A percentile compares a stretch with the other conserved stretches of the same genome.
Evolutionary conservation across 2,113 vertebrate species (phyloP).

Genomic region (Cyphomyrus discorhynchus): DNA sequence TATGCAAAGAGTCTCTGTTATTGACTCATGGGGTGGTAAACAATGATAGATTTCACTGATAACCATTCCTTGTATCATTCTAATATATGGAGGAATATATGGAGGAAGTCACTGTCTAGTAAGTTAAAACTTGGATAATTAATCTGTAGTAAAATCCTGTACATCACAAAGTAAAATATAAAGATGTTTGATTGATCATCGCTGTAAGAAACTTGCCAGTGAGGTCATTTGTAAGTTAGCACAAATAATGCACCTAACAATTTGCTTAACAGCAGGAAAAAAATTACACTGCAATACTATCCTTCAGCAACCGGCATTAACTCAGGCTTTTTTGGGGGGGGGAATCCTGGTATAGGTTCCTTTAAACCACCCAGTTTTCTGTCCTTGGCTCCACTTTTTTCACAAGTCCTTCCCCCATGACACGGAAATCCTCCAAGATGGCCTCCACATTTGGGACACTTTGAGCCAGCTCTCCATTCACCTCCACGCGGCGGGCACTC

Average conservation of each 20-base stretch:
- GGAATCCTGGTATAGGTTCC: not conserved
- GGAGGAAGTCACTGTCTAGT: not conserved
- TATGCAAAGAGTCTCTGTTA: not conserved
- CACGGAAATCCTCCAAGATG: conserved; percentile 79
- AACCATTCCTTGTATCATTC: not conserved
- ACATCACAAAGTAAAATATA: not conserved
- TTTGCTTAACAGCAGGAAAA: not conserved
- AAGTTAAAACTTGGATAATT: not conserved
- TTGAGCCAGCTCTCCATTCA: conserved; percentile 47
- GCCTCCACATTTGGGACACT: conserved; percentile 80
- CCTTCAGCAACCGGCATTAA: not conserved
- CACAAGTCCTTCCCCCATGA: conserved; percentile 82
- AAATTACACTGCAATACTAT: not conserved
- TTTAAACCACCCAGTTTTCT: conserved; percentile 83
- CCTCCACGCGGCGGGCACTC: conserved; percentile 64
- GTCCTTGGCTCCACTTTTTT: conserved; percentile 70
- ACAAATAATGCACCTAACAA: not conserved
- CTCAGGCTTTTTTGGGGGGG: not conserved
- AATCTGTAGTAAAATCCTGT: not conserved
- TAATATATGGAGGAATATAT: not conserved
- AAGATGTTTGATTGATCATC: not conserved
- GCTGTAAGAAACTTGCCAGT: not conserved
- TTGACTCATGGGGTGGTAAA: not conserved
- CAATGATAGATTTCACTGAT: not conserved
- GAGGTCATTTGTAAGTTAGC: not conserved